A percentile compares a stretch with the other conserved stretches of the same genome.
These are phyloP conservation scores for Liasis olivaceus DNA, from an alignment of 2,797 vertebrate species.

Conservation along the genomic window DNA sequence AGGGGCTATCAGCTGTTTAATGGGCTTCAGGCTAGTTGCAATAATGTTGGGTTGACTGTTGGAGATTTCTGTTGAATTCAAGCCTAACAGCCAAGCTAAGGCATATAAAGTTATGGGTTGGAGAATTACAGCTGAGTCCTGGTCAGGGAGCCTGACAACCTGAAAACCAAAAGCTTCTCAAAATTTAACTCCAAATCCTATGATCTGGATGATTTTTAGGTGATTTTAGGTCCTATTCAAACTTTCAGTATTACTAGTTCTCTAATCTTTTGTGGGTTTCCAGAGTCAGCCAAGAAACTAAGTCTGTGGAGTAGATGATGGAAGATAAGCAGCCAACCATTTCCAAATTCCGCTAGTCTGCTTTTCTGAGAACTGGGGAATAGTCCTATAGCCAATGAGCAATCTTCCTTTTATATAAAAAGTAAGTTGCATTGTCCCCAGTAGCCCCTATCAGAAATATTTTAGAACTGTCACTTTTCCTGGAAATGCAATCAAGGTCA, in stretches of 20 bases:
- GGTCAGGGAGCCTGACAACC: background rate
- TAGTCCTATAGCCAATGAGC: background rate
- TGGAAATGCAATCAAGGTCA: background rate
- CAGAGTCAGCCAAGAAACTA: background rate
- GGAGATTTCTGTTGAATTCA: no score
- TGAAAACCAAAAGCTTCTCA: background rate
- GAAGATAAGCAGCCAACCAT: background rate
- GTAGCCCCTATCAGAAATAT: background rate
- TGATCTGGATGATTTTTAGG: no score
- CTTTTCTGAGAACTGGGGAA: background rate
- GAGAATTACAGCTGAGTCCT: no score
- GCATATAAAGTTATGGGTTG: no score
- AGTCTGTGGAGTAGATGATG: background rate
- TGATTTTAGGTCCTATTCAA: background rate
- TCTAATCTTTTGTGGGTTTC: background rate
- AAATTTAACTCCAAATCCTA: background rate
- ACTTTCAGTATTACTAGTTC: background rate
- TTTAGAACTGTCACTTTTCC: no score
- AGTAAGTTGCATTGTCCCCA: background rate
- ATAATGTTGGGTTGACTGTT: no score
- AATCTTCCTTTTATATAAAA: background rate
- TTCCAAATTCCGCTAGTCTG: background rate
- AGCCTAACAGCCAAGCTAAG: no score
- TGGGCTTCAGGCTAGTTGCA: no score
- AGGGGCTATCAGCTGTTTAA: no score